Conservation (phyloP, 2,888 invertebrate species). For the Drosophila percnosoma region DNA sequence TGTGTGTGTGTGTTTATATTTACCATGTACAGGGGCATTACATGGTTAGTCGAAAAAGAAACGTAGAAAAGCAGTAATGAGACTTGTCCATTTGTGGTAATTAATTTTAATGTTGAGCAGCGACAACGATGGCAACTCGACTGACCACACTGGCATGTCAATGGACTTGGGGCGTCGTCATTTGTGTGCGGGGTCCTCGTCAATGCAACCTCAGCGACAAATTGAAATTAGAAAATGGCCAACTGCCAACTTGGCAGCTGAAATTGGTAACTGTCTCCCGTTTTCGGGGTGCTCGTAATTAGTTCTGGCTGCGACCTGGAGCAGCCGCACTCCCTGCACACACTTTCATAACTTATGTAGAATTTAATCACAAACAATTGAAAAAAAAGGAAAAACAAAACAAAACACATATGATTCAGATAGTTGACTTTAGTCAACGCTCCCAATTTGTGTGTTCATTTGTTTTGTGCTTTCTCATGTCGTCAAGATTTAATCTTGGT, state of each 20-base stretch:
- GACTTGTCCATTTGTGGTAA: conserved; percentile 78
- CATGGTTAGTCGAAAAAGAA: conserved; percentile 45
- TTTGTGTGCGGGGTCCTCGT: conserved; percentile 40
- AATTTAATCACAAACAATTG: conserved; percentile 48
- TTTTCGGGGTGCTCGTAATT: conserved; percentile 45
- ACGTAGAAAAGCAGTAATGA: conserved; percentile 54
- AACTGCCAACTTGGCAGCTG: conserved; percentile 45
- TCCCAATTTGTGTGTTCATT: conserved; percentile 5
- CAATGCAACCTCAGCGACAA: conserved; percentile 60
- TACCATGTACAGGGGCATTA: conserved; percentile 17
- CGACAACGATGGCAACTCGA: conserved; percentile 49
- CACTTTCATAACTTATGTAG: conserved; percentile 53
- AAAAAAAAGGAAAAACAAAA: background rate
- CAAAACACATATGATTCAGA: background rate
- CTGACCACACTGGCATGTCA: conserved; percentile 55
- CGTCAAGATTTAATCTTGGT: conserved; percentile 75
- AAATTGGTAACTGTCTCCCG: conserved; percentile 45
- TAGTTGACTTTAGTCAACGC: conserved; percentile 12
- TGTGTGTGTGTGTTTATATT: conserved; percentile 14
- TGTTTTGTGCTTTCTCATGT: conserved; percentile 32
- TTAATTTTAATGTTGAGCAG: conserved; percentile 75
- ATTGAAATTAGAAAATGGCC: conserved; percentile 73
- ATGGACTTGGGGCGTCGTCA: conserved; percentile 68
- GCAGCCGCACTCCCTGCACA: conserved; percentile 51
- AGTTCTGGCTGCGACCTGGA: conserved; percentile 48